Evolutionary conservation across 2,888 invertebrate species (phyloP).

Genomic region (Phlogophora meticulosa): DNA sequence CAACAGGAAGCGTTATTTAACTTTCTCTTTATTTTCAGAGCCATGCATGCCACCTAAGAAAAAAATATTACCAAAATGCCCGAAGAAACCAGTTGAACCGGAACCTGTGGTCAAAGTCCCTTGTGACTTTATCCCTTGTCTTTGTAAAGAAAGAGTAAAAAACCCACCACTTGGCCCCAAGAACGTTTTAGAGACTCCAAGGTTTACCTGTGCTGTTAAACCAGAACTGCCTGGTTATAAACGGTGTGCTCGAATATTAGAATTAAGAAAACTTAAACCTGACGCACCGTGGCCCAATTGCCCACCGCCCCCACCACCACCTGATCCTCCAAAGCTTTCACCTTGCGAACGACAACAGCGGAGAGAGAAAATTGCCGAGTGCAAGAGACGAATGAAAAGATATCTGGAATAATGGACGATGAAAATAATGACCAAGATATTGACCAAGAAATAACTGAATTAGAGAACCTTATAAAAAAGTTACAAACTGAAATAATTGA

Average conservation of each 20-base stretch:
- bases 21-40: constrained; percentile 1
- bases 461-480: constrained; percentile 58
- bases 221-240: constrained; percentile 31
- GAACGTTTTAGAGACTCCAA: not conserved
- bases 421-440: constrained; percentile 61
- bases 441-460: constrained; percentile 75
- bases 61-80: not conserved
- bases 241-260: constrained; percentile 73
- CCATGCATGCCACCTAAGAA: not conserved
- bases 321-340: constrained; percentile 71
- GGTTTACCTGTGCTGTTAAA: constrained; percentile 19
- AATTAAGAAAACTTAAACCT: constrained; percentile 26
- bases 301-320: constrained; percentile 69
- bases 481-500: constrained; percentile 78
- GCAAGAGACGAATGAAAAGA: constrained; percentile 76
- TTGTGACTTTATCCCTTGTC: constrained; percentile 13
- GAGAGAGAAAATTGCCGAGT: constrained; percentile 66
- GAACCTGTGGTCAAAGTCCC: not conserved
- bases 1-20: not conserved
- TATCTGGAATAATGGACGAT: constrained; percentile 76
- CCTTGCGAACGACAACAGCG: constrained; percentile 75
- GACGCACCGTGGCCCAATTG: constrained; percentile 74
- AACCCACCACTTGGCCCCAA: constrained; percentile 13
- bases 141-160: constrained; percentile 48
- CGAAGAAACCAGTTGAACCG: constrained; percentile 1